Conservation (phyloP, 2,113 vertebrate species). For the Blennius ocellaris region DNA sequence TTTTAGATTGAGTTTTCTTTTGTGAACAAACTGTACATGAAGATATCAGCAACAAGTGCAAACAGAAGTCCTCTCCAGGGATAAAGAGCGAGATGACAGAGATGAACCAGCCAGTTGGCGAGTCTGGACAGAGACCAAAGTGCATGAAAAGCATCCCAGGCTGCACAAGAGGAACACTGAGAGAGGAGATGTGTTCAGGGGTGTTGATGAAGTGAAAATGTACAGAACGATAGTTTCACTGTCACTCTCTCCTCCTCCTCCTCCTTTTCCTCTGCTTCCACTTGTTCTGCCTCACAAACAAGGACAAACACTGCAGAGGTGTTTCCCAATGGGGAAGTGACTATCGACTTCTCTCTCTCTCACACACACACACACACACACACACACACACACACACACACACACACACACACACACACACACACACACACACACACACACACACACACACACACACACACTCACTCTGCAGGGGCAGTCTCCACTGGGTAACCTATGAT, state of each 20-base stretch:
- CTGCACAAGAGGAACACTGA: conserved; percentile 5
- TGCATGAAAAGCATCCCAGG: conserved; percentile 28
- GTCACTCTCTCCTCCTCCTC: conserved; percentile 20
- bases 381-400: conserved; percentile 5
- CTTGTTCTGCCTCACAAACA: conserved; percentile 37
- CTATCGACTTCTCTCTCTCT: conserved; percentile 15
- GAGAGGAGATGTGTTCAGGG: conserved; percentile 1
- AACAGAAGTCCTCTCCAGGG: neutral
- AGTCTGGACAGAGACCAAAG: conserved; percentile 17
- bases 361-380: conserved; percentile 1
- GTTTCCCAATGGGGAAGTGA: conserved; percentile 30
- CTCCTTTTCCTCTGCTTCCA: conserved; percentile 18
- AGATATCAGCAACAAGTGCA: neutral
- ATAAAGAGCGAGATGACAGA: neutral
- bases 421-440: too few relatives aligned
- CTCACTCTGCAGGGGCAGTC: conserved; percentile 20
- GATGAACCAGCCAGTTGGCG: neutral
- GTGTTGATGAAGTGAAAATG: conserved; percentile 29
- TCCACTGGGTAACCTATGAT: conserved; percentile 45
- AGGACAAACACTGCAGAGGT: conserved; percentile 41
- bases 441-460: neutral
- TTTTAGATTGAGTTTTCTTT: too few relatives aligned
- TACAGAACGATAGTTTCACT: neutral
- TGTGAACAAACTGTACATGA: too few relatives aligned
- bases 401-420: too few relatives aligned